A percentile compares a stretch with the other conserved stretches of the same genome.
These are phyloP conservation scores for Dendrolimus houi DNA, from an alignment of 2,888 invertebrate species.

Conservation along the genomic window DNA sequence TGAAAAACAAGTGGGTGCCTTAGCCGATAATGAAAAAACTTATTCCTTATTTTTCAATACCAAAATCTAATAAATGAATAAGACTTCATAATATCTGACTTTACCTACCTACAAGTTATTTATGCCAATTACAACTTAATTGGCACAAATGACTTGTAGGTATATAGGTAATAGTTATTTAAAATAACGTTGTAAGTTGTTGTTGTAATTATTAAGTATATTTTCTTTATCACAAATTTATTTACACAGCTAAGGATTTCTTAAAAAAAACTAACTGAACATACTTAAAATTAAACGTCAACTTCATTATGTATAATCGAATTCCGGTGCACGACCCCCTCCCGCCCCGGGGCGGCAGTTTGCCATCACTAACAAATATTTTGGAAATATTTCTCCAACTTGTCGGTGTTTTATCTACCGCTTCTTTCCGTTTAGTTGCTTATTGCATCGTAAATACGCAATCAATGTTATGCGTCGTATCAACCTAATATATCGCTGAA, in stretches of 20 bases:
- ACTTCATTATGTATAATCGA: not conserved
- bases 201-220: not conserved
- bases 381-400: slow-evolving; percentile 75
- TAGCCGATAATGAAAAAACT: no score
- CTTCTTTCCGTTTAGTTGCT: slow-evolving; percentile 69
- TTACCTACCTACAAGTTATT: no score
- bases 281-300: no score
- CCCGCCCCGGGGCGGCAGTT: slow-evolving; percentile 43
- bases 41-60: no score
- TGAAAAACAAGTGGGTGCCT: no score
- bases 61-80: no score
- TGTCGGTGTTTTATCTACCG: slow-evolving; percentile 72
- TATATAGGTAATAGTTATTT: no score
- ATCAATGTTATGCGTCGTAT: not conserved
- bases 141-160: no score
- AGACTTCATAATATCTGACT: no score
- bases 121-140: no score
- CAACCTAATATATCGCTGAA: not conserved
- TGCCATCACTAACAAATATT: slow-evolving; percentile 69
- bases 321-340: slow-evolving; percentile 8
- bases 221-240: not conserved
- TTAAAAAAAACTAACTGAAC: no score
- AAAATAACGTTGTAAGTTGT: not conserved
- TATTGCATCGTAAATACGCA: slow-evolving; percentile 31
- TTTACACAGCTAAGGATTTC: not conserved